phyloP scores from a whole-genome alignment of 2,888 invertebrate species.

The Maniola hyperantus region DNA sequence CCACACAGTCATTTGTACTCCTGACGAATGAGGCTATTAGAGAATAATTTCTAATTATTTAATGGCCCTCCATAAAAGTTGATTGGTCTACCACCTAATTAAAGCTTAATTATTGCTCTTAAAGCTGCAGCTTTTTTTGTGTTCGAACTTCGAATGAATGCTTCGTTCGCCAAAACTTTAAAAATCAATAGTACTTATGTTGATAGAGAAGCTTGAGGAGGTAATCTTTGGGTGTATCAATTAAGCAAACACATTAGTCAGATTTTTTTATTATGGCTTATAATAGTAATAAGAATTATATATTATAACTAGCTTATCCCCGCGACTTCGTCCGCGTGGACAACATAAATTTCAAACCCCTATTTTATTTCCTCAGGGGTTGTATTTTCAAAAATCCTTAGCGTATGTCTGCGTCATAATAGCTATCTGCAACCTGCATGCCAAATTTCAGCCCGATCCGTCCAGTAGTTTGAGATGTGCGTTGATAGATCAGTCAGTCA shows the following conservation, averaged over 20 bases:
- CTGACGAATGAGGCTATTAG: slow-evolving; percentile 25
- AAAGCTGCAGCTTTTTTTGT: background rate
- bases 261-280: background rate
- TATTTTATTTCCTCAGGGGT: too few species aligned
- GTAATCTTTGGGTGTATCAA: too few species aligned
- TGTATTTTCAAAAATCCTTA: too few species aligned
- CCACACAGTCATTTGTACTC: slow-evolving; percentile 29
- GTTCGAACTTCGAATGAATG: background rate
- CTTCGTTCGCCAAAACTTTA: background rate
- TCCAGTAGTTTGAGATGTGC: too few species aligned
- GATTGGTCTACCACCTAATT: slow-evolving; percentile 18
- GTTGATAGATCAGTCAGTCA: too few species aligned
- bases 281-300: too few species aligned
- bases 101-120: slow-evolving; percentile 19
- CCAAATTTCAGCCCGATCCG: too few species aligned
- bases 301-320: too few species aligned
- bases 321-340: too few species aligned
- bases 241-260: background rate
- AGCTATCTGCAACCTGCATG: too few species aligned
- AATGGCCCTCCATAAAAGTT: slow-evolving; percentile 20
- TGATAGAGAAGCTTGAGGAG: background rate
- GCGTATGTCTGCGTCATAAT: too few species aligned
- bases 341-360: too few species aligned
- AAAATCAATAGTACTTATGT: background rate
- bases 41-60: slow-evolving; percentile 31